Evolutionary conservation across 2,113 vertebrate species (phyloP), one percentile per base, ranked within the genome.

Genomic region (Mustela nigripes): DNA sequence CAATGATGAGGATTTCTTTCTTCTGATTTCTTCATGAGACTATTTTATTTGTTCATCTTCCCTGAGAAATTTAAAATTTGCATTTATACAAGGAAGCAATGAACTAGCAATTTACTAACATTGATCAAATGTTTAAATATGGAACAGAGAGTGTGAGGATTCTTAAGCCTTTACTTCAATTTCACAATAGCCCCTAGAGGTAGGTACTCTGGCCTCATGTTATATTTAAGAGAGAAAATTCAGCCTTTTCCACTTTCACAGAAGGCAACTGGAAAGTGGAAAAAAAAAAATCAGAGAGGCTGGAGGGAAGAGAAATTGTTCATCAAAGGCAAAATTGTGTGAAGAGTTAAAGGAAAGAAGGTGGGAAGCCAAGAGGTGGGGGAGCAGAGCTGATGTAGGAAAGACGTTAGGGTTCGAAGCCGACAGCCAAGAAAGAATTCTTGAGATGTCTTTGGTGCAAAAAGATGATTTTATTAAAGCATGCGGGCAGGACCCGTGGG

Each of bases 31-130:
- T 58, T 91, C 53, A n/a, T 36, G 74, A 56, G 80, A 5, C 89
- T 98, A 36, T 74, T 91, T 97, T 96, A 91, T 96, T 45, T 89
- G 92, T 95, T 78, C 16, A 65, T 78, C 67, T 90, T 94, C 67
- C 78, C 63, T 63, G 28, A 90, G 92, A 71, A 78, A 96, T 96
- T 83, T 83, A 65, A 45, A 76, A 87, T 97, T 95, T 90, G 48
- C 50, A 73, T 84, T 67, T 78, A 56, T 80, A 50, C 62, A 80
- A 83, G 62, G 45, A 94, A 95, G 76, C 36, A 82, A 58, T 42
- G 45, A 87, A 45, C 56, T 65, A 86, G 89, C 19, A 83, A 21
- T 65, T 97, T 92, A 87, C 18, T 96, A 76, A 92, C 53, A 36
- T 21, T 22, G 10, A 79, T 33, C 21, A 11, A 76, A 24, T 24